A percentile compares a stretch with the other conserved stretches of the same genome.
phyloP scores from a whole-genome alignment of 2,113 vertebrate genomes.

The Pao palembangensis region DNA sequence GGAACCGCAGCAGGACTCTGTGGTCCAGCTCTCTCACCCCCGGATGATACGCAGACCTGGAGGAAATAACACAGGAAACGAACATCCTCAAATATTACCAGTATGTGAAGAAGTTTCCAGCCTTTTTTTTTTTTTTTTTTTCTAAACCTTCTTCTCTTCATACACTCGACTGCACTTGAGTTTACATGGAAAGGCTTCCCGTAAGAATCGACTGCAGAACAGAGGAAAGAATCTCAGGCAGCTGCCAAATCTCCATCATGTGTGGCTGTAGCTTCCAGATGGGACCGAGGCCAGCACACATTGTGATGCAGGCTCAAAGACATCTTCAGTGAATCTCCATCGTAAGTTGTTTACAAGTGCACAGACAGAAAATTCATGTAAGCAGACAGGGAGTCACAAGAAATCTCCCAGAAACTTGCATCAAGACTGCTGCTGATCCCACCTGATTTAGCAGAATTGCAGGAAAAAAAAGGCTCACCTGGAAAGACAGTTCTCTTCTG shows the following conservation, averaged over 20 bases:
- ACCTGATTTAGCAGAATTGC: neutral
- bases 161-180: too few relatives aligned
- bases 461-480: conserved; percentile 54
- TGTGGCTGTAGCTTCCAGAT: conserved; percentile 29
- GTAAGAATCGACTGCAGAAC: neutral
- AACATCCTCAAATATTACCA: conserved; percentile 1
- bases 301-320: too few relatives aligned
- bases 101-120: conserved; percentile 13
- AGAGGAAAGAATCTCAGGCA: conserved; percentile 30
- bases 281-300: conserved; percentile 10
- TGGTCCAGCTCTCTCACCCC: conserved; percentile 72
- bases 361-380: too few relatives aligned
- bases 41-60: conserved; percentile 73
- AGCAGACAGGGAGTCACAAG: too few relatives aligned
- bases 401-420: too few relatives aligned
- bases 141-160: too few relatives aligned
- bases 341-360: too few relatives aligned
- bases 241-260: conserved; percentile 41
- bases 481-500: conserved; percentile 80
- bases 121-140: conserved; percentile 8
- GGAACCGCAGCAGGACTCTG: conserved; percentile 78
- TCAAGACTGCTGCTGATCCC: neutral
- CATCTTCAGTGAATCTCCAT: too few relatives aligned
- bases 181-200: too few relatives aligned
- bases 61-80: conserved; percentile 7